Evolutionary conservation across 2,888 invertebrate genomes (phyloP).

Genomic region (Nemapogon koenigi): DNA sequence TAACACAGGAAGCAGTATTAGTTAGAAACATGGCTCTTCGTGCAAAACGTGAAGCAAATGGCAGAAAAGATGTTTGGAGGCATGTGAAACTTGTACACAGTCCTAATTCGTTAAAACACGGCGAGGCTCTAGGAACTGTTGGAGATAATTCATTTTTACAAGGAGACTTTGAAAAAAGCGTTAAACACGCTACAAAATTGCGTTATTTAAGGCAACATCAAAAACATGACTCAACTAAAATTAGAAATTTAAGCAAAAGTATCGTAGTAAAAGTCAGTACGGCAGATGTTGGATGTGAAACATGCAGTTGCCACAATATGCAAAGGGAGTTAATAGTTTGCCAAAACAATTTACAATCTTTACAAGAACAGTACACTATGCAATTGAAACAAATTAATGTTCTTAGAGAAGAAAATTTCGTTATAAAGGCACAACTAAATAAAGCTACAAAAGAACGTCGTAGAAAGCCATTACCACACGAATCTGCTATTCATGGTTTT

Average conservation of each 20-base stretch:
- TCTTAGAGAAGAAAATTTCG: constrained; percentile 33
- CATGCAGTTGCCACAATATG: constrained; percentile 19
- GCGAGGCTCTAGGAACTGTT: neutral
- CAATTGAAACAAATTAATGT: constrained; percentile 33
- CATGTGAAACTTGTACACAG: too few relatives aligned
- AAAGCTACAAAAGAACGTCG: too few relatives aligned
- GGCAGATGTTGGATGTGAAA: constrained; percentile 26
- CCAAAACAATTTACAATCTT: constrained; percentile 24
- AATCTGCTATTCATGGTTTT: too few relatives aligned
- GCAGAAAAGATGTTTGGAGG: neutral
- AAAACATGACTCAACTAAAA: neutral
- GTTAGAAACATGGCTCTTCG: constrained; percentile 25
- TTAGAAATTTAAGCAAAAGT: constrained; percentile 18
- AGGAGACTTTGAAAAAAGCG: too few relatives aligned
- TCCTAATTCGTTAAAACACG: too few relatives aligned
- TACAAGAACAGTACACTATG: constrained; percentile 26
- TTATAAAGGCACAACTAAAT: constrained; percentile 34
- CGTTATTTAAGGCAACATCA: neutral
- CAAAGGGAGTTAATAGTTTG: constrained; percentile 21
- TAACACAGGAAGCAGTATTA: constrained; percentile 32
- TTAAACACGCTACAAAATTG: neutral
- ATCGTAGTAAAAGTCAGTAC: constrained; percentile 25
- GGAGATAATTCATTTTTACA: too few relatives aligned
- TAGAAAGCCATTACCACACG: too few relatives aligned
- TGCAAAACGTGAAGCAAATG: neutral